Conservation (phyloP, 1,140 invertebrate species). For the Drosophila quadrilineata region DNA sequence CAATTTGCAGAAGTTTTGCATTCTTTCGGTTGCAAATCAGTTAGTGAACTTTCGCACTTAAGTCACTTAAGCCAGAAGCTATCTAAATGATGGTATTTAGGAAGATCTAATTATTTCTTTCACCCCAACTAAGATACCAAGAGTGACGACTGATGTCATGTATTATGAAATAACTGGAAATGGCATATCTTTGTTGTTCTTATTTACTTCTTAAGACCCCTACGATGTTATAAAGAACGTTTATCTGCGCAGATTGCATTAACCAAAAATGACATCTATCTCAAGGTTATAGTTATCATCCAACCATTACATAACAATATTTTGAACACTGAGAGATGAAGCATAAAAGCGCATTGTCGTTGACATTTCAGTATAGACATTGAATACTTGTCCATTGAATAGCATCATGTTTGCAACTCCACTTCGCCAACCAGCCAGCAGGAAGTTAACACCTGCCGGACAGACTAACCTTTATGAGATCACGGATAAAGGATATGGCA, state of each 20-base stretch:
- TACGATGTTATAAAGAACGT: not conserved
- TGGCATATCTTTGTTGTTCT: not conserved
- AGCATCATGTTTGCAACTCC: slow-evolving; percentile 43
- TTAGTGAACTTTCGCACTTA: too few species aligned
- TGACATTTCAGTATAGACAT: not conserved
- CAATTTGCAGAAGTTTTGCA: too few species aligned
- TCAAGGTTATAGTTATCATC: not conserved
- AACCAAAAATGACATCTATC: not conserved
- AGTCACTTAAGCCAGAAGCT: too few species aligned
- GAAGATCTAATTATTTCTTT: too few species aligned
- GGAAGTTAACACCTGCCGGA: not conserved
- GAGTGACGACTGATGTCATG: too few species aligned
- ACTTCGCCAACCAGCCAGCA: slow-evolving; percentile 17
- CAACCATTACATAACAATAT: not conserved
- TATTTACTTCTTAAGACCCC: not conserved
- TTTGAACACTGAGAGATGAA: not conserved
- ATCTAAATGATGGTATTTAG: too few species aligned
- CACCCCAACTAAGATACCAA: too few species aligned
- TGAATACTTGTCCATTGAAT: not conserved
- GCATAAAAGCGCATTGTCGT: slow-evolving; percentile 5
- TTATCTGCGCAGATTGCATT: not conserved
- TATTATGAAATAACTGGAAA: not conserved
- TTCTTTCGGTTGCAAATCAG: too few species aligned
- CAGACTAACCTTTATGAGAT: slow-evolving; percentile 83
- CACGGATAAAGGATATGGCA: slow-evolving; percentile 87